phyloP scores from a whole-genome alignment of 2,113 vertebrate genomes.

The Gasterosteus nipponicus region DNA sequence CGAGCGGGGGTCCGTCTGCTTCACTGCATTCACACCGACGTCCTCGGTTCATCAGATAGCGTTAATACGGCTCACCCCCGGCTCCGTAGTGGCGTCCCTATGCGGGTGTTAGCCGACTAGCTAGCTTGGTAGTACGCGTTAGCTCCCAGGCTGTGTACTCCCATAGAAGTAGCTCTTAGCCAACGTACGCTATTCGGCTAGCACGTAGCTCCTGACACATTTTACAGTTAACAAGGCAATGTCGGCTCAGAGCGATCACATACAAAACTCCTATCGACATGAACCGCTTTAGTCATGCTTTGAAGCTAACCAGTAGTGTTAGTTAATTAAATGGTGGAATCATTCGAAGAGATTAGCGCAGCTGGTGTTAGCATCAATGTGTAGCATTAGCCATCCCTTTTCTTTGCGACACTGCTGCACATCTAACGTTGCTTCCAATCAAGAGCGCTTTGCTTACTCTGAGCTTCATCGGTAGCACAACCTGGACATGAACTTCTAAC shows the following conservation, averaged over 20 bases:
- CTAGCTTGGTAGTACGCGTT: slow-evolving; percentile 25
- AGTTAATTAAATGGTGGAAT: background rate
- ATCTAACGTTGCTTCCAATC: background rate
- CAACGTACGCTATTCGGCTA: slow-evolving; percentile 10
- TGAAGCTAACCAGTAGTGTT: background rate
- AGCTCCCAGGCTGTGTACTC: slow-evolving; percentile 50
- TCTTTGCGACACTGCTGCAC: slow-evolving; percentile 34
- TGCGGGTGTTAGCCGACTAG: background rate
- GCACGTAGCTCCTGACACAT: slow-evolving; percentile 9
- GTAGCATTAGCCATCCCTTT: slow-evolving; percentile 29
- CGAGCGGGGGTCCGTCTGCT: too few species aligned
- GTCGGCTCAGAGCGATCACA: accelerated
- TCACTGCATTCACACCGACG: background rate
- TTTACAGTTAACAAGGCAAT: background rate
- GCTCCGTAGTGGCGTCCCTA: background rate
- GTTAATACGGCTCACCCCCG: background rate
- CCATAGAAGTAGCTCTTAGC: slow-evolving; percentile 31
- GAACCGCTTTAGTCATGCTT: accelerated
- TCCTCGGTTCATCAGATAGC: accelerated
- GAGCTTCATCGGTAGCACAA: background rate
- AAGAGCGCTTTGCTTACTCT: background rate
- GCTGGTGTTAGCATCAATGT: slow-evolving; percentile 24
- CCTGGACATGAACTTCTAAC: background rate
- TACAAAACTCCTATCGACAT: accelerated
- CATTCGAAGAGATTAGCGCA: background rate